Conservation (phyloP, 2,797 vertebrate species). For the Takifugu ocellatus region DNA sequence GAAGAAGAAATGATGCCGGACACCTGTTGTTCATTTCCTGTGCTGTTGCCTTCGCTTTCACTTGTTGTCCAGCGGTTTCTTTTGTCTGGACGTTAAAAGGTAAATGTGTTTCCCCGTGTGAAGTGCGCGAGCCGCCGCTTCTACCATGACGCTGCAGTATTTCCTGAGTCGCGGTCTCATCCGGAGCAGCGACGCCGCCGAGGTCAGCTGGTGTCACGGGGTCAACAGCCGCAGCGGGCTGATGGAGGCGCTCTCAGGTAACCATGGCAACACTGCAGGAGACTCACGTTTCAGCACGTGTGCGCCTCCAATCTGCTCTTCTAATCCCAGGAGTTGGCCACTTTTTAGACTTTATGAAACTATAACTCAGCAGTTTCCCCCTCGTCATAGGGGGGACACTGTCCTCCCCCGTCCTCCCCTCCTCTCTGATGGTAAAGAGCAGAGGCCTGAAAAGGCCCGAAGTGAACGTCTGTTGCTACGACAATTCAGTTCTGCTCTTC, state of each 20-base stretch:
- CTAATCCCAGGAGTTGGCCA: too few species aligned
- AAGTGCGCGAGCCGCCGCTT: too few species aligned
- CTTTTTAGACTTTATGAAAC: too few species aligned
- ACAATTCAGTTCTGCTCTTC: neutral
- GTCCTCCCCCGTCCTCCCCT: too few species aligned
- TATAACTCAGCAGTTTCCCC: too few species aligned
- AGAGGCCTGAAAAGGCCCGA: neutral
- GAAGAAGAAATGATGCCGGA: neutral
- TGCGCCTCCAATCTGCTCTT: too few species aligned
- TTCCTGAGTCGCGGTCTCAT: conserved; percentile 70
- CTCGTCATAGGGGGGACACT: too few species aligned
- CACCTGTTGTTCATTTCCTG: neutral
- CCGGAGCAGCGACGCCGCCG: conserved; percentile 71
- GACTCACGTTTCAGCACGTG: too few species aligned
- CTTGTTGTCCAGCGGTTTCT: neutral
- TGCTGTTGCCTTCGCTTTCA: neutral
- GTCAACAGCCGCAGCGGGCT: conserved; percentile 80
- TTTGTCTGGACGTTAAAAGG: neutral
- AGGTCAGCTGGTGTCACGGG: conserved; percentile 84
- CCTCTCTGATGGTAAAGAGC: too few species aligned
- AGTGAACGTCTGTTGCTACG: neutral
- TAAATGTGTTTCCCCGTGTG: neutral
- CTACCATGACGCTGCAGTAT: conserved; percentile 68
- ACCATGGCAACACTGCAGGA: too few species aligned
- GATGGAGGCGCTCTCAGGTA: conserved; percentile 72